Percentiles rank a stretch among this genome's conserved stretches.
Evolutionary conservation across 1,140 invertebrate genomes (phyloP).

Genomic region (Achroia grisella): DNA sequence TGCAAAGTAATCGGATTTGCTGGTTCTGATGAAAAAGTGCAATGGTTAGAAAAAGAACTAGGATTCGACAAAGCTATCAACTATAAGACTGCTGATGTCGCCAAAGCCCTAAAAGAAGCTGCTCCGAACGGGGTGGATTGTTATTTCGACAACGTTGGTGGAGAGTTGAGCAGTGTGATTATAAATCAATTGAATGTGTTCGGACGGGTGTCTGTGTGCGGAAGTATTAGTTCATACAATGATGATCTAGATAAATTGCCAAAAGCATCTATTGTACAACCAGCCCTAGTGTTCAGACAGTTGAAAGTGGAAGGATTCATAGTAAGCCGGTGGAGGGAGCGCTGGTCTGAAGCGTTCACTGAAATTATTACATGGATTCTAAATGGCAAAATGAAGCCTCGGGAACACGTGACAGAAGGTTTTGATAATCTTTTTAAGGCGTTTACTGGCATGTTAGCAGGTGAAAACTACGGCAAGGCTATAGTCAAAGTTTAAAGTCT

Average conservation of each 20-base stretch:
- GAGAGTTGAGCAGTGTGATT: conserved; percentile 75
- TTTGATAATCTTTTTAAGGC: conserved; percentile 76
- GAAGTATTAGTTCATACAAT: conserved; percentile 74
- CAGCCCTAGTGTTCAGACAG: conserved; percentile 57
- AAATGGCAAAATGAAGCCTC: conserved; percentile 71
- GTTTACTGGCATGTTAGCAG: conserved; percentile 74
- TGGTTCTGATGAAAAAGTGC: conserved; percentile 81
- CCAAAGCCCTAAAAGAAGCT: conserved; percentile 69
- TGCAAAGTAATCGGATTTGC: conserved; percentile 83
- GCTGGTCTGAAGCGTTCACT: conserved; percentile 61
- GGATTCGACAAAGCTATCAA: conserved; percentile 83
- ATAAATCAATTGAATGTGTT: conserved; percentile 76
- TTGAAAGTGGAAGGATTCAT: conserved; percentile 69
- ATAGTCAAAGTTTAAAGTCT: conserved; percentile 66
- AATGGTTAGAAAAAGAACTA: conserved; percentile 79
- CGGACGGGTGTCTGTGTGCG: conserved; percentile 77
- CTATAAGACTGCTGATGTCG: conserved; percentile 79
- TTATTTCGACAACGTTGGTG: conserved; percentile 78
- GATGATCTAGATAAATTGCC: conserved; percentile 25
- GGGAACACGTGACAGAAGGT: conserved; percentile 73
- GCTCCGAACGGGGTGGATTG: conserved; percentile 80
- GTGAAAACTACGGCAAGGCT: conserved; percentile 77
- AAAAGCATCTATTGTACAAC: conserved; percentile 69
- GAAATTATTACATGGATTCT: conserved; percentile 69
- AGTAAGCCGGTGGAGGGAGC: conserved; percentile 10